Evolutionary conservation across 2,797 vertebrate genomes (phyloP), one percentile per base, ranked within the genome.

Genomic region (Thalassophryne amazonica): DNA sequence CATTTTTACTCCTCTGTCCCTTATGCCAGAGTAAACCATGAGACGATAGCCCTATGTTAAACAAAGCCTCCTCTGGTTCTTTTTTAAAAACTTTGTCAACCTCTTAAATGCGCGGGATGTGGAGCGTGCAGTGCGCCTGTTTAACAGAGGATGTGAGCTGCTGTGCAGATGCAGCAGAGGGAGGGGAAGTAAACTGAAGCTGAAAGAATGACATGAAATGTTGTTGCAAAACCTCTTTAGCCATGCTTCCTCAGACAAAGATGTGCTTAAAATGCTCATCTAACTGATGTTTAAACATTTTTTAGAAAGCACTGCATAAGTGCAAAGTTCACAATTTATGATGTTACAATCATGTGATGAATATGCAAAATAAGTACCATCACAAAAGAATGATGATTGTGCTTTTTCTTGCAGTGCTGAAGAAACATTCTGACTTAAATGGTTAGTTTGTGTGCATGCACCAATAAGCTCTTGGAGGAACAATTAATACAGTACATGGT

Each of bases 1-100:
- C 60, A 61, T 69, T 72, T 77, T 70, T 58, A 46, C 19, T 38
- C 41, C 8, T 52, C 43, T 33, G 20, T 28, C 32, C 47, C 33
- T 8, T 24, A 41, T 39, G 27, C 24, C 21, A 39, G 47, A 47
- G 14, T 22, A 65, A 65, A 51, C 52, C 23, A 50, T 1, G 12
- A 32, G 53, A 41, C 23, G 36, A 49, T 27, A 19, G 42, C 18
- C 16, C 33, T 33, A 33, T 67, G 46, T 77, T 53, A 69, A 48
- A 55, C 16, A 50, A 19, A 2, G 1, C 3, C 4, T 19, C 4
- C 13, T 12, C 36, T 21, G 4, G 0, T 10, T 18, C 10, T 19
- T 24, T 22, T 41, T 29, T 20, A 18, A 55, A 14, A 66, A 3
- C 16, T 60, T 55, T 48, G 9, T 15, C 13, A 6, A 33, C 12